These are phyloP conservation scores for Drosophila austrosaltans DNA, from an alignment of 2,888 invertebrate genomes.

Conservation along the genomic window DNA sequence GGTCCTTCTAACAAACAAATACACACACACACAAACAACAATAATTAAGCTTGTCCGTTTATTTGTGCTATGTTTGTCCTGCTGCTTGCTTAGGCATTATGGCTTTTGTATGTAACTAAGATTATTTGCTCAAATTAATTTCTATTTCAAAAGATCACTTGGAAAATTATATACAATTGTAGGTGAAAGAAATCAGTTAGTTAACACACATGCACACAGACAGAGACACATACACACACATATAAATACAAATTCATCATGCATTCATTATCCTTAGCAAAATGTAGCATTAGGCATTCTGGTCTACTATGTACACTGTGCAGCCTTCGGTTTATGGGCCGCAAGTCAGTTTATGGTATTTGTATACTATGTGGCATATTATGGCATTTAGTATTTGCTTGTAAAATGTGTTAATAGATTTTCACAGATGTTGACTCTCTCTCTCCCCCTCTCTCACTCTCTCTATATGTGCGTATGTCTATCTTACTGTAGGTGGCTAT, in stretches of 20 bases:
- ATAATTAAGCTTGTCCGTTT: not conserved
- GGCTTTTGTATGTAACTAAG: slow-evolving; percentile 41
- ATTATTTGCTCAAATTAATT: slow-evolving; percentile 52
- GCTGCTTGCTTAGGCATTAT: slow-evolving; percentile 35
- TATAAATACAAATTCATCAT: slow-evolving; percentile 14
- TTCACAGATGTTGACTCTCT: slow-evolving; percentile 30
- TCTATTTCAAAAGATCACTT: slow-evolving; percentile 24
- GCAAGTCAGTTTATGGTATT: slow-evolving; percentile 69
- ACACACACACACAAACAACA: slow-evolving; percentile 5
- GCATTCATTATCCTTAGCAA: slow-evolving; percentile 11
- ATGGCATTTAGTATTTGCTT: slow-evolving; percentile 65
- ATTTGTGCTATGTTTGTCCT: slow-evolving; percentile 30
- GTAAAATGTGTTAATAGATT: slow-evolving; percentile 74
- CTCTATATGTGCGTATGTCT: not conserved
- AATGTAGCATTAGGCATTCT: slow-evolving; percentile 29
- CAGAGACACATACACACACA: slow-evolving; percentile 7
- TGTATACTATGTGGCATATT: slow-evolving; percentile 49
- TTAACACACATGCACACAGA: not conserved
- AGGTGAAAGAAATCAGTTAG: slow-evolving; percentile 5
- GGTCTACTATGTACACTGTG: not conserved
- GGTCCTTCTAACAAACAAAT: not conserved
- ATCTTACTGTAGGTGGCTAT: slow-evolving; percentile 1
- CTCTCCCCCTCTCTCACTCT: not conserved
- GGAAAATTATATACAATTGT: slow-evolving; percentile 17
- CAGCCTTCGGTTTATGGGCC: slow-evolving; percentile 50